Base-by-base conservation (phyloP, 2,888 invertebrate genomes). In the Chouioia cunea region DNA sequence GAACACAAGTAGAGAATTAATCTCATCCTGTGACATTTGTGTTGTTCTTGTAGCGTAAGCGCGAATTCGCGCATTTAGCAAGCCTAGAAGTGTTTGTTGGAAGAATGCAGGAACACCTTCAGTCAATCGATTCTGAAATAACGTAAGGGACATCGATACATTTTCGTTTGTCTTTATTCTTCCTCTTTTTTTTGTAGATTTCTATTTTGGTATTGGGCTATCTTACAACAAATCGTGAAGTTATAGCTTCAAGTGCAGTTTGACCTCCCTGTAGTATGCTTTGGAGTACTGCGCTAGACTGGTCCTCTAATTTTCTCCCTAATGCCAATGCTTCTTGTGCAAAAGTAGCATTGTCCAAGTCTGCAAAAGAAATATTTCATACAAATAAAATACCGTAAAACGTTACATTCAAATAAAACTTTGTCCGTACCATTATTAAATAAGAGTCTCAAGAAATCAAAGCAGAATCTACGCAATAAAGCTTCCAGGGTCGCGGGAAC, bases 161-260 rank as follows among this genome's bases (percentile, higher is more conserved):
- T 47, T 23, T 47, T 47, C 10, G n/a, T 27, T 52, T n/a, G 27
- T 23, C 10, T 36, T 6, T 23, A 50, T 22, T 36, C 8, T 58
- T 58, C 58, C n/a, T n/a, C n/a, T n/a, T n/a, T n/a, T n/a, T n/a
- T n/a, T 54, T 50, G 22, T 20, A 47, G 20, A 14, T 46, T 59
- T 27, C 4, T 47, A 22, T 46, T 4, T 3, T 36, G 6, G 3
- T 1, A 20, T 59, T 46, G 16, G 23, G 12, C 12, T 59, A 18
- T 22, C 84, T 81, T 77, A 88, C 88, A 76, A 86, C 76, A 65
- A 87, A 80, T 68, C 83, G 81, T 47, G 82, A 79, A 18, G 84
- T 81, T 15, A 87, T 78, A 53, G 79, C 75, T 73, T 87, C 87
- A 1, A 88, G 83, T 44, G 85, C 86, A n/a, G 79, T 78, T 65